Base-by-base conservation (phyloP, 2,113 vertebrate species). In the Ammospiza nelsoni region DNA sequence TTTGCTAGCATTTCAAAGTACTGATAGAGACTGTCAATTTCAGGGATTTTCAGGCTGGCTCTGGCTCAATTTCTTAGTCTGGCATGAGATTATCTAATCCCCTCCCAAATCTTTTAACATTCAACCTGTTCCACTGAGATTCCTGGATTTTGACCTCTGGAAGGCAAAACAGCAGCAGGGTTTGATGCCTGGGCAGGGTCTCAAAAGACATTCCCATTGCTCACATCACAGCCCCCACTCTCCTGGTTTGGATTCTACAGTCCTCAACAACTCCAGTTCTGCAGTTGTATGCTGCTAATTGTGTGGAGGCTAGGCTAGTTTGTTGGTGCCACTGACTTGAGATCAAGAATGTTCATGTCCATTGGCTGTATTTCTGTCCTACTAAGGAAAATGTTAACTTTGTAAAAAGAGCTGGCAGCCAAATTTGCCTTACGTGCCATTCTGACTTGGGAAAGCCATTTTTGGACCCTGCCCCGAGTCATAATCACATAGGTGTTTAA, bases 181-280 rank as follows among this genome's bases (percentile, higher is more conserved):
- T 61, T 75, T 43, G 18, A 39, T 58, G 23, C 17, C 25, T 41
- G 5, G 5, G 4, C 6, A 54, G 44, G 5, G 9, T 61, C 37
- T 21, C 37, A 35, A 27, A 23, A 57, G 29, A 31, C 3, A 39
- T 25, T 15, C 18, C 11, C 1, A 1, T 15, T 39, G 5, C 8
- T 66, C 29, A n/a, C 0, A 2, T 11, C 0, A 0, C 20, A 62
- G 48, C 9, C 2, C 9, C 33, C 0, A 0, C 1, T 54, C 20
- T 25, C 5, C 29, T 84, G 15, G 13, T 55, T 57, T 71, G 15
- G 4, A 19, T 57, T 76, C 54, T 71, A 33, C 0, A 4, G 12
- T 11, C 14, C 25, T 31, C 5, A 3, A 14, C 0, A 0, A 33
- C 24, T 51, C 3, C 29, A 55, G 19, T 22, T 77, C 54, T 65